phyloP scores from a whole-genome alignment of 2,888 invertebrate species.

The Drosophila mimica region DNA sequence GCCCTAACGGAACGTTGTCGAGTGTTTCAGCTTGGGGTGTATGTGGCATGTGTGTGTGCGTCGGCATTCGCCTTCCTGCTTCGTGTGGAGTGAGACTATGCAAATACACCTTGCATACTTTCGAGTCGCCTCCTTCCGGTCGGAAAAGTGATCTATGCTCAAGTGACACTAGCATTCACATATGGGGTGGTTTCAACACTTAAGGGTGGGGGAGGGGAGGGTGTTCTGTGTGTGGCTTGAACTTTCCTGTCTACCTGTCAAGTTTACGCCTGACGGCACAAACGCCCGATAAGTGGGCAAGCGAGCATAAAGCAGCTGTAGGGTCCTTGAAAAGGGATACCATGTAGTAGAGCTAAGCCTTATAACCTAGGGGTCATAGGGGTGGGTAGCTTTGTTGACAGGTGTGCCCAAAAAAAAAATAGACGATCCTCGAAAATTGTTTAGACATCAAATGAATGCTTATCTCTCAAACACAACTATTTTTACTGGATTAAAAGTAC shows the following conservation, averaged over 20 bases:
- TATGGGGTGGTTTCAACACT: constrained; percentile 52
- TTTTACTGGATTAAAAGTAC: constrained; percentile 46
- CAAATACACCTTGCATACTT: constrained; percentile 73
- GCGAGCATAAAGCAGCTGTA: constrained; percentile 55
- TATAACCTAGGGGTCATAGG: constrained; percentile 57
- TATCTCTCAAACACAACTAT: constrained; percentile 49
- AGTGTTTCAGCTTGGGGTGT: constrained; percentile 44
- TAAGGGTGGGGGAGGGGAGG: constrained; percentile 17
- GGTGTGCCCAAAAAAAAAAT: constrained; percentile 50
- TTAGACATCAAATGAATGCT: constrained; percentile 44
- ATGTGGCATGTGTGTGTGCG: not conserved
- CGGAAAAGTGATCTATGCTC: constrained; percentile 68
- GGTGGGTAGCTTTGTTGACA: constrained; percentile 68
- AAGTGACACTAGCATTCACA: constrained; percentile 50
- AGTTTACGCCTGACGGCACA: constrained; percentile 75
- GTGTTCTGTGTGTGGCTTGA: constrained; percentile 23
- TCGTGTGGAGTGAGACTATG: constrained; percentile 45
- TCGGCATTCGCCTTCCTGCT: constrained; percentile 35
- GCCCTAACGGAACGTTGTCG: constrained; percentile 60
- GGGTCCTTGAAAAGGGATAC: constrained; percentile 67
- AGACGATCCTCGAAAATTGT: constrained; percentile 60
- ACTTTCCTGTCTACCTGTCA: constrained; percentile 75
- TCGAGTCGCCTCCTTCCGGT: constrained; percentile 61
- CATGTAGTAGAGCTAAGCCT: constrained; percentile 23
- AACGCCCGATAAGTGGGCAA: constrained; percentile 46